Base-by-base conservation (phyloP, 2,797 vertebrate species). In the Denticeps clupeoides region DNA sequence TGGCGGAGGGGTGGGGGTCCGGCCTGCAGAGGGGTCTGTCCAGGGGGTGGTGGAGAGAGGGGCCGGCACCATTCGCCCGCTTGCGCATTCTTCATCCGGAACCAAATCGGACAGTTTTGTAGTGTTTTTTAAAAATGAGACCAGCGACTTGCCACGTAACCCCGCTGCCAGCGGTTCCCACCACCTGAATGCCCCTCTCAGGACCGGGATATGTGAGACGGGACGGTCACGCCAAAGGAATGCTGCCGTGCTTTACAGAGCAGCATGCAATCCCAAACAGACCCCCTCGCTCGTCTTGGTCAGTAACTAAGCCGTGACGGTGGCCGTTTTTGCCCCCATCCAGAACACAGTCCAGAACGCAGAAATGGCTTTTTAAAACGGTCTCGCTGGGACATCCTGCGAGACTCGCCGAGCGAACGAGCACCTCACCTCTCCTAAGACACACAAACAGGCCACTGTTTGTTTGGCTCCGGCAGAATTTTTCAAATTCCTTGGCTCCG, bases 31-130 rank as follows among this genome's bases (percentile, higher is more conserved):
- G 43, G 13, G 48, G 26, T 11, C 16, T 7, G 12, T 1, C 10
- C 6, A 60, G 60, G 66, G 59, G 55, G 62, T 71, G 62, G 64
- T 64, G 66, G 66, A 69, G 70, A 56, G 22, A 32, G 32, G n/a
- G 9, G 12, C 7, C 11, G 15, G 22, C n/a, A 5, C 10, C 27
- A 10, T 10, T 11, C 27, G 27, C 29, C 27, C n/a, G n/a, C n/a
- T n/a, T n/a, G n/a, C n/a, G n/a, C n/a, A n/a, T n/a, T n/a, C n/a
- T n/a, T n/a, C n/a, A n/a, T n/a, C n/a, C n/a, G n/a, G n/a, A n/a
- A n/a, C n/a, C n/a, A n/a, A n/a, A n/a, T n/a, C n/a, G n/a, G n/a
- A n/a, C n/a, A n/a, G n/a, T n/a, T n/a, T n/a, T n/a, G n/a, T n/a
- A n/a, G n/a, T n/a, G n/a, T n/a, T n/a, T n/a, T n/a, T n/a, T n/a